These are phyloP conservation scores for Drosophila prolongata DNA, from an alignment of 2,888 invertebrate species.

Conservation along the genomic window DNA sequence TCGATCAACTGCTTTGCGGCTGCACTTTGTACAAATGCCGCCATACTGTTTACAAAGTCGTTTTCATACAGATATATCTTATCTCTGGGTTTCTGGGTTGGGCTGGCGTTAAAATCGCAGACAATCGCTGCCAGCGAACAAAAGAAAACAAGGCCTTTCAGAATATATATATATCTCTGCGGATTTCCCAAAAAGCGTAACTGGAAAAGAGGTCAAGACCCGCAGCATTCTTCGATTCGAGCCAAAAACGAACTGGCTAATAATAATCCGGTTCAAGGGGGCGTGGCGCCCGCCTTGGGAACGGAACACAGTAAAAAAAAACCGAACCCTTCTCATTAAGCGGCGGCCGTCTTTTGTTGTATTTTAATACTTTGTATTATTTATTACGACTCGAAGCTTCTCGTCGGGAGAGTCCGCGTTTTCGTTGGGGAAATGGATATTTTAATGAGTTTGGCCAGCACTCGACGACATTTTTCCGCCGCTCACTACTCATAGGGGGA, in stretches of 20 bases:
- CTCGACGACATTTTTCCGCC: slow-evolving; percentile 56
- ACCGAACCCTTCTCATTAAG: slow-evolving; percentile 38
- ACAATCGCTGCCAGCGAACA: slow-evolving; percentile 27
- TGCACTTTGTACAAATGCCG: slow-evolving; percentile 57
- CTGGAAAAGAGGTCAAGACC: slow-evolving; percentile 48
- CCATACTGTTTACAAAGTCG: slow-evolving; percentile 43
- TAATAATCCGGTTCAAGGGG: slow-evolving; percentile 41
- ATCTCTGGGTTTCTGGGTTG: slow-evolving; percentile 28
- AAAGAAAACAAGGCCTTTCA: slow-evolving; percentile 28
- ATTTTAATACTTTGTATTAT: slow-evolving; percentile 34
- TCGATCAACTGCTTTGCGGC: slow-evolving; percentile 55
- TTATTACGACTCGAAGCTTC: slow-evolving; percentile 26
- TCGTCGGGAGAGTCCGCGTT: slow-evolving; percentile 3
- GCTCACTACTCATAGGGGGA: slow-evolving; percentile 38
- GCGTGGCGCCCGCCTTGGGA: slow-evolving; percentile 31
- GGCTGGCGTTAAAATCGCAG: slow-evolving; percentile 13
- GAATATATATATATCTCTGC: slow-evolving; percentile 34
- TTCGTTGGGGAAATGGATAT: slow-evolving; percentile 37
- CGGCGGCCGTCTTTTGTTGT: slow-evolving; percentile 29
- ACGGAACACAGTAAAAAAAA: slow-evolving; percentile 4
- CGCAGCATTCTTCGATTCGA: slow-evolving; percentile 42
- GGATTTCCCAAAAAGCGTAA: slow-evolving; percentile 34
- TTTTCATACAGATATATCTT: slow-evolving; percentile 29
- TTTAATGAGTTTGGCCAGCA: slow-evolving; percentile 64
- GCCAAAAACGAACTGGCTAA: slow-evolving; percentile 39